Percentiles rank a stretch among this genome's conserved stretches.
These are phyloP conservation scores for Lutraria rhynchaena DNA, from an alignment of 1,140 invertebrate genomes.

Conservation along the genomic window DNA sequence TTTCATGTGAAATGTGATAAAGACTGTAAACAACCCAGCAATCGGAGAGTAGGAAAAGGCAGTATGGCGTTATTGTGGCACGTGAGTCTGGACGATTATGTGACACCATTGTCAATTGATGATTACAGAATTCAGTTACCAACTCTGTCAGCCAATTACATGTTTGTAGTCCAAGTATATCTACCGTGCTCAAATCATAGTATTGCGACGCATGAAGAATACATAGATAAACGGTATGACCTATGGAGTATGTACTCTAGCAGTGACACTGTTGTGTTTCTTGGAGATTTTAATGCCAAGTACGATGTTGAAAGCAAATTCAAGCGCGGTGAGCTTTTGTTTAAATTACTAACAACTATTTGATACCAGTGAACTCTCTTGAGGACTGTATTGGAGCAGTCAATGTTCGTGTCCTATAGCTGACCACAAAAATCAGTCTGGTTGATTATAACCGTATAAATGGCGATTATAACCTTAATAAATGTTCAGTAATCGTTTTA, in stretches of 20 bases:
- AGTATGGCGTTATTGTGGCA: no score
- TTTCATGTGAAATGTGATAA: constrained; percentile 12
- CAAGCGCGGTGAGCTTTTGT: background rate
- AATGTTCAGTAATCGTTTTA: no score
- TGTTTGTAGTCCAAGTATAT: constrained; percentile 30
- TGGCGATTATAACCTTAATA: no score
- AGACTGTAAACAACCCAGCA: background rate
- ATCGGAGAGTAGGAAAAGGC: constrained; percentile 17
- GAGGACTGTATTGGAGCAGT: no score
- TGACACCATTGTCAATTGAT: constrained; percentile 16
- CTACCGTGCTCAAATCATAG: constrained; percentile 12
- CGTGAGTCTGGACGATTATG: background rate
- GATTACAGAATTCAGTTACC: constrained; percentile 40
- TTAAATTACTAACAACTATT: no score
- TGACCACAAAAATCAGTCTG: no score
- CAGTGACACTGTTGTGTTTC: background rate
- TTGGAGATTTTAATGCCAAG: constrained; percentile 32
- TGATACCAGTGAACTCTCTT: no score
- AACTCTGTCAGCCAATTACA: background rate
- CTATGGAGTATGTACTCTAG: constrained; percentile 1
- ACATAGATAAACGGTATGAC: constrained; percentile 39
- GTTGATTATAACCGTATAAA: no score
- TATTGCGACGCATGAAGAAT: background rate
- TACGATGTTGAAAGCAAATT: background rate
- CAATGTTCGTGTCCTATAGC: no score